Percentiles rank a stretch among this genome's conserved stretches.
Evolutionary conservation across 2,888 invertebrate species (phyloP).

Genomic region (Epinotia bilunana): DNA sequence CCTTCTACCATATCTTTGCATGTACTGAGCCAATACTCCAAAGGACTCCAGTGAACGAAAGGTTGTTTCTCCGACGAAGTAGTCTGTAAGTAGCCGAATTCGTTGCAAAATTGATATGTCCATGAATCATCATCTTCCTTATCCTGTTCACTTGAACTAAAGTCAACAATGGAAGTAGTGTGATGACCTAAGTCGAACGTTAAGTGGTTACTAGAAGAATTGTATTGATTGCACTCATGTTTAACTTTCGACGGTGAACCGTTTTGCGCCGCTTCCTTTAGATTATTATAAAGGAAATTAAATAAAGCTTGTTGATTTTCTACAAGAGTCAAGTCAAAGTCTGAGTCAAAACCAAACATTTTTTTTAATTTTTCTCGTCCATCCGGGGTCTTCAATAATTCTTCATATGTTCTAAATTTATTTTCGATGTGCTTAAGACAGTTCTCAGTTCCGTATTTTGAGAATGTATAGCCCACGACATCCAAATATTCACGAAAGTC

Average conservation of each 20-base stretch:
- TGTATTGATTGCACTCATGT: slow-evolving; percentile 56
- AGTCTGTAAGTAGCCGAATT: slow-evolving; percentile 90
- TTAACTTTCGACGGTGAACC: slow-evolving; percentile 60
- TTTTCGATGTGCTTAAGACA: neutral
- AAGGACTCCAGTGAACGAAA: slow-evolving; percentile 80
- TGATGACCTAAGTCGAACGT: neutral
- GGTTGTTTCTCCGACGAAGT: slow-evolving; percentile 83
- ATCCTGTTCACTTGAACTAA: slow-evolving; percentile 1
- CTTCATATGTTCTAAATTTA: neutral
- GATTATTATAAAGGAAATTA: slow-evolving; percentile 59
- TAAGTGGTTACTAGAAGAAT: neutral
- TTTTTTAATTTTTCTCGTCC: neutral
- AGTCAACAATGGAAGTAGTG: slow-evolving; percentile 48
- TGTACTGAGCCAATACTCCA: slow-evolving; percentile 70
- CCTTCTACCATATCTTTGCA: slow-evolving; percentile 75
- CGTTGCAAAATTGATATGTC: slow-evolving; percentile 90
- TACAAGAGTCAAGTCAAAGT: slow-evolving; percentile 61
- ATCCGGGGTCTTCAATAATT: neutral
- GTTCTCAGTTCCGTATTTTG: neutral
- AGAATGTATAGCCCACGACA: neutral
- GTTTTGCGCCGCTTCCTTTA: slow-evolving; percentile 67
- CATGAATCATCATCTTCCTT: slow-evolving; percentile 66
- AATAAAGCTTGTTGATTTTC: slow-evolving; percentile 67
- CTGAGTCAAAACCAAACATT: slow-evolving; percentile 51
- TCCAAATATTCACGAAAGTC: neutral